phyloP scores from a whole-genome alignment of 2,113 vertebrate genomes.

The Speoplatyrhinus poulsoni region DNA sequence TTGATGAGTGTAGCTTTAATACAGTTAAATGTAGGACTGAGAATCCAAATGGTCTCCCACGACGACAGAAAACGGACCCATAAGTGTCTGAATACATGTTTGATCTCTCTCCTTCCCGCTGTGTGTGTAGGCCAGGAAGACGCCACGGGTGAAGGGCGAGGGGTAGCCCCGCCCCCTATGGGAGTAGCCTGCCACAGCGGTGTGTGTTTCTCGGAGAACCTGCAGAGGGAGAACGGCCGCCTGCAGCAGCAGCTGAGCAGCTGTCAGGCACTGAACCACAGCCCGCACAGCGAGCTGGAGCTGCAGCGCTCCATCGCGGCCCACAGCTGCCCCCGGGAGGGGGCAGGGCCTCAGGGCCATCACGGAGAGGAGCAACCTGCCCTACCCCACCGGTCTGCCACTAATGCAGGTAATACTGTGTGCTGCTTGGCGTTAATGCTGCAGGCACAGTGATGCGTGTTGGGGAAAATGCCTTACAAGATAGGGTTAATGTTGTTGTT shows the following conservation, averaged over 20 bases:
- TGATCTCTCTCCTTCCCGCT: background rate
- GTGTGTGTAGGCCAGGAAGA: slow-evolving; percentile 46
- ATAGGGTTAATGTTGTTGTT: too few relatives aligned
- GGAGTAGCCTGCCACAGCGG: slow-evolving; percentile 41
- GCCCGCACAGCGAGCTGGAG: slow-evolving; percentile 74
- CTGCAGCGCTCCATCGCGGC: slow-evolving; percentile 75
- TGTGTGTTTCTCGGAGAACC: slow-evolving; percentile 20
- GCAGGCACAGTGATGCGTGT: too few relatives aligned
- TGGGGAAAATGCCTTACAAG: too few relatives aligned
- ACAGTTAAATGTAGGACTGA: background rate
- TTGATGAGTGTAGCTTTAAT: background rate
- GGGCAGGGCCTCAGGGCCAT: slow-evolving; percentile 9
- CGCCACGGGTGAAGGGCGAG: slow-evolving; percentile 24
- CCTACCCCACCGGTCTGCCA: slow-evolving; percentile 13
- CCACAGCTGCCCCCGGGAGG: slow-evolving; percentile 21
- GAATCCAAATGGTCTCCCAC: slow-evolving; percentile 7
- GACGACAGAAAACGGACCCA: slow-evolving; percentile 27
- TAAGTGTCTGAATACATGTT: background rate
- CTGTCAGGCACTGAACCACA: slow-evolving; percentile 75
- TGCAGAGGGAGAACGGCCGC: slow-evolving; percentile 71
- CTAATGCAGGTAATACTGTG: background rate
- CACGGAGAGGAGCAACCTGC: slow-evolving; percentile 12
- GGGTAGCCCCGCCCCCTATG: slow-evolving; percentile 14
- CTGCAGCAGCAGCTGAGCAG: slow-evolving; percentile 74
- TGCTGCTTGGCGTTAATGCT: too few relatives aligned